These are phyloP conservation scores for Phlogophora meticulosa DNA, from an alignment of 2,888 invertebrate species.

Conservation along the genomic window DNA sequence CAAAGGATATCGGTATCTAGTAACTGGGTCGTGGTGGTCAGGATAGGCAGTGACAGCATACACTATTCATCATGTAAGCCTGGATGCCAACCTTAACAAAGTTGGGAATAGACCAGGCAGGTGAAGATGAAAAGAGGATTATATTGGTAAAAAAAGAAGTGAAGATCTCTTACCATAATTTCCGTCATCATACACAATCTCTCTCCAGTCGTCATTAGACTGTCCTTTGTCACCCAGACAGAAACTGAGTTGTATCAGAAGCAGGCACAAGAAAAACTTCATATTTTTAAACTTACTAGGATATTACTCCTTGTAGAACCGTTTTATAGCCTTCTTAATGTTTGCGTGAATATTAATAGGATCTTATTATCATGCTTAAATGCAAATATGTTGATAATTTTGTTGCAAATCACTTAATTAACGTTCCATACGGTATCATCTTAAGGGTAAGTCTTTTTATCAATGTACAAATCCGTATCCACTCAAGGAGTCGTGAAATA, in stretches of 20 bases:
- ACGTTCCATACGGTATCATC: not conserved
- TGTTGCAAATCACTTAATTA: constrained; percentile 18
- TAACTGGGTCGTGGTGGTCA: too few species aligned
- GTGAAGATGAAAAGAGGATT: too few species aligned
- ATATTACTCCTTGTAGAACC: not conserved
- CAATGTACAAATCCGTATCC: too few species aligned
- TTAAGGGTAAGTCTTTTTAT: too few species aligned
- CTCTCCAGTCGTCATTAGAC: constrained; percentile 2
- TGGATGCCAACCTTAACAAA: too few species aligned
- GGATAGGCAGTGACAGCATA: too few species aligned
- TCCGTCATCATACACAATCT: constrained; percentile 13
- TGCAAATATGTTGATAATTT: constrained; percentile 20
- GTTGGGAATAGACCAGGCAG: too few species aligned
- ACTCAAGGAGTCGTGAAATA: too few species aligned
- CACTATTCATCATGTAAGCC: too few species aligned
- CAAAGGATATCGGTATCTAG: too few species aligned
- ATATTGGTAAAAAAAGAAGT: not conserved
- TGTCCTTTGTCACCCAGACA: constrained; percentile 10
- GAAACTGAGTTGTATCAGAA: constrained; percentile 35
- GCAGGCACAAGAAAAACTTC: constrained; percentile 35
- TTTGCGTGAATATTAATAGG: constrained; percentile 31
- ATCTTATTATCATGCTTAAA: not conserved
- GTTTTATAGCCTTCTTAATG: constrained; percentile 27
- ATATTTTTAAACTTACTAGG: constrained; percentile 23
- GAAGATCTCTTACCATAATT: constrained; percentile 35